These are phyloP conservation scores for Drosophila parabipectinata DNA, from an alignment of 1,140 invertebrate species.

Conservation along the genomic window DNA sequence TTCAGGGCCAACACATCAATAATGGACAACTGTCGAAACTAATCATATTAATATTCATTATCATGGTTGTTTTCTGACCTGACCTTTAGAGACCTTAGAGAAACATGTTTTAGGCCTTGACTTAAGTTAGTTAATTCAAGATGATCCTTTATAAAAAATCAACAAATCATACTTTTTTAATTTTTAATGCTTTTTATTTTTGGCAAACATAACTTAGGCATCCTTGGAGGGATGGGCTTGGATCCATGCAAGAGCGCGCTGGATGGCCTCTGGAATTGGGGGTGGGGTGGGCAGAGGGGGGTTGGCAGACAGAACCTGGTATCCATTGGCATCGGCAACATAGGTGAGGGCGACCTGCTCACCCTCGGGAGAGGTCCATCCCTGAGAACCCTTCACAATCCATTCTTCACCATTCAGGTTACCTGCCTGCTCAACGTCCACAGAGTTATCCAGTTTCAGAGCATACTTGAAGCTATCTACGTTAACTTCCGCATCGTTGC, in stretches of 20 bases:
- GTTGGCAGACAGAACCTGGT: slow-evolving; percentile 85
- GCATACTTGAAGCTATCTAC: slow-evolving; percentile 39
- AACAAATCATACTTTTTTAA: neutral
- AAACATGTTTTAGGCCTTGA: slow-evolving; percentile 44
- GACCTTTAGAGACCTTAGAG: slow-evolving; percentile 28
- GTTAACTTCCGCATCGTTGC: slow-evolving; percentile 43
- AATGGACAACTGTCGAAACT: slow-evolving; percentile 9
- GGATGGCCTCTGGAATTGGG: slow-evolving; percentile 87
- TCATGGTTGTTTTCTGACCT: slow-evolving; percentile 5
- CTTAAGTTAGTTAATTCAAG: slow-evolving; percentile 6
- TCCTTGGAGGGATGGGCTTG: slow-evolving; percentile 59
- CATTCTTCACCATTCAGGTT: slow-evolving; percentile 88
- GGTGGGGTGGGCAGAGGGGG: slow-evolving; percentile 88
- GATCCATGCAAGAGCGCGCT: slow-evolving; percentile 85
- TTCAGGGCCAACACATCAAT: slow-evolving; percentile 29
- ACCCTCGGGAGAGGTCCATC: slow-evolving; percentile 90
- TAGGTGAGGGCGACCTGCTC: slow-evolving; percentile 67
- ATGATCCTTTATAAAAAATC: neutral
- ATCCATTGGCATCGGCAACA: slow-evolving; percentile 89
- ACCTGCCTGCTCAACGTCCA: slow-evolving; percentile 90
- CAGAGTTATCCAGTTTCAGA: slow-evolving; percentile 92
- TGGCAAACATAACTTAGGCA: slow-evolving; percentile 39
- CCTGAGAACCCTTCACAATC: slow-evolving; percentile 89
- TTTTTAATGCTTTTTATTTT: slow-evolving; percentile 50
- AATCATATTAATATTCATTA: slow-evolving; percentile 12